A percentile compares a stretch with the other conserved stretches of the same genome.
phyloP scores from a whole-genome alignment of 2,113 vertebrate species.

The Xenotilapia caudafasciata region DNA sequence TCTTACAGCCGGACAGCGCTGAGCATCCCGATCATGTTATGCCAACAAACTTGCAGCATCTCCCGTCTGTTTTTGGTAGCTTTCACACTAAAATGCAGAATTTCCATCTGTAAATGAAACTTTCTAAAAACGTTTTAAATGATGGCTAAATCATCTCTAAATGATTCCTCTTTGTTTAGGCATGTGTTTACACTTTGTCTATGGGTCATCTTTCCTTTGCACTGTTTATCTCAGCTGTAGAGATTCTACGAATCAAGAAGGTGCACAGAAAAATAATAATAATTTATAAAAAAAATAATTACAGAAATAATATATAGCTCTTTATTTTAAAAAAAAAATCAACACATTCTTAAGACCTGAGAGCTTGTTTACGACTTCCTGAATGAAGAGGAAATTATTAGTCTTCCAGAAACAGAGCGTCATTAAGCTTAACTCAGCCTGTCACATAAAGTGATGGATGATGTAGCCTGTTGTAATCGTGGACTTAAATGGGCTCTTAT shows the following conservation, averaged over 20 bases:
- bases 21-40: background rate
- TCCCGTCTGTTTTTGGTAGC: background rate
- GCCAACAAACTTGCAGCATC: background rate
- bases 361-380: background rate
- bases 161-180: background rate
- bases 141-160: background rate
- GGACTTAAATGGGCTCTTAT: background rate
- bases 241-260: background rate
- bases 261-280: background rate
- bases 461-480: background rate
- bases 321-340: rapidly evolving
- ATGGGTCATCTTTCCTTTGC: background rate
- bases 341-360: background rate
- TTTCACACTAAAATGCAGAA: background rate
- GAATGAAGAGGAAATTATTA: background rate
- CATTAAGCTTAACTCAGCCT: background rate
- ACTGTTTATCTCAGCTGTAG: background rate
- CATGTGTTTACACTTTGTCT: background rate
- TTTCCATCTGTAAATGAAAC: background rate
- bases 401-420: background rate
- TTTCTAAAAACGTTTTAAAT: background rate
- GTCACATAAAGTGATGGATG: background rate
- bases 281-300: background rate
- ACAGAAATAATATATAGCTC: background rate
- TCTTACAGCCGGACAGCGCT: background rate